Evolutionary conservation across 2,113 vertebrate genomes (phyloP), one percentile per base, ranked within the genome.

Genomic region (Epinephelus fuscoguttatus): DNA sequence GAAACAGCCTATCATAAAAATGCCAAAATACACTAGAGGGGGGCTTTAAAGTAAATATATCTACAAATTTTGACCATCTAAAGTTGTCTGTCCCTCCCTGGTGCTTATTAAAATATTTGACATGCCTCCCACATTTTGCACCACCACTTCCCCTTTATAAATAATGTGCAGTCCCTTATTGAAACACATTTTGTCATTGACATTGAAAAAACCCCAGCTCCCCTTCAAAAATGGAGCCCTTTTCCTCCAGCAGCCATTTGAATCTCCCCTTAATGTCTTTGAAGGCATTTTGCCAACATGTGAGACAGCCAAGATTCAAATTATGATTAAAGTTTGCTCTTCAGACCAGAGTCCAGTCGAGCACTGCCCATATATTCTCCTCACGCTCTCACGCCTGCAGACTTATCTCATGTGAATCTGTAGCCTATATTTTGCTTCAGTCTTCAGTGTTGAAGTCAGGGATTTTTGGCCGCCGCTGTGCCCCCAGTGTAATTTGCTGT

Each of bases 211-310:
- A 42, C 4, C 30, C 30, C 30, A 30, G 23, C 21, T 67, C 63
- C 59, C 0, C 14, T 50, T 59, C 10, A 23, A 37, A 40, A 57
- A 30, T 2, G 4, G 19, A 52, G 17, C 5, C 17, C 27, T 84
- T 30, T 27, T 37, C 50, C 4, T 18, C 2, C 47, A 67, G 45
- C 10, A 3, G 14, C 47, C 23, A 4, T 45, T 75, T 53, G 18
- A 70, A 74, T 78, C 63, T 47, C 53, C 23, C 70, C 59, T 76
- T 87, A 87, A 84, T 88, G 68, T 52, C n/a, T 81, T 75, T 75
- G 11, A 70, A 62, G 81, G 72, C 81, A 70, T 61, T 75, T 87
- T 80, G 81, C 84, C 88, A 90, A 25, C 64, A 57, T 40, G 53
- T 67, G 37, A 2, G 37, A 73, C 61, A 42, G 82, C 86, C 80